phyloP scores from a whole-genome alignment of 1,140 invertebrate species.

The Aphelenchoides avenae region DNA sequence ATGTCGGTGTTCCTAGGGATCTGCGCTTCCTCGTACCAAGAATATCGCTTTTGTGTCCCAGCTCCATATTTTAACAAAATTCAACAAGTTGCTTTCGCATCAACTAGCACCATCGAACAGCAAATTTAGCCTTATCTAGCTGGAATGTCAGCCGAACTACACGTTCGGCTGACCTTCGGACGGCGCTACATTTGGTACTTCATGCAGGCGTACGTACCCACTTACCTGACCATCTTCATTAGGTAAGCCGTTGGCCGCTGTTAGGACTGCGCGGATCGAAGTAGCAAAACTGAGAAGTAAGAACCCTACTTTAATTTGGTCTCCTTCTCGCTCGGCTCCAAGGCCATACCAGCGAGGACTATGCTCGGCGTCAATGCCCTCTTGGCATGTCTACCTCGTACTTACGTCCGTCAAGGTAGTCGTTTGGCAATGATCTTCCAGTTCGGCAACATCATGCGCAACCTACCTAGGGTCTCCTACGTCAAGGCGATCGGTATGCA shows the following conservation, averaged over 20 bases:
- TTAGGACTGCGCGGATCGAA: too few species aligned
- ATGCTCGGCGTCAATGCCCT: constrained; percentile 50
- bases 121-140: constrained; percentile 53
- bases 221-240: constrained; percentile 57
- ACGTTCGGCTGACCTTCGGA: constrained; percentile 53
- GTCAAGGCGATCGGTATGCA: constrained; percentile 46
- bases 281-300: too few species aligned
- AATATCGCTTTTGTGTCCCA: too few species aligned
- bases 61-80: not conserved
- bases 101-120: too few species aligned
- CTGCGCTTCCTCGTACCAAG: too few species aligned
- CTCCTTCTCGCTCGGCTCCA: constrained; percentile 56
- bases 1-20: too few species aligned
- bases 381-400: not conserved
- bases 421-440: constrained; percentile 59
- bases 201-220: constrained; percentile 58
- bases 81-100: constrained; percentile 17
- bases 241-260: constrained; percentile 34
- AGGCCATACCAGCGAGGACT: constrained; percentile 56
- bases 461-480: constrained; percentile 54
- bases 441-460: constrained; percentile 55
- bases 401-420: constrained; percentile 5
- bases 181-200: constrained; percentile 55
- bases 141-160: constrained; percentile 54
- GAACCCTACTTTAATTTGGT: constrained; percentile 59